phyloP scores from a whole-genome alignment of 2,797 vertebrate species.

The Argentina silus region DNA sequence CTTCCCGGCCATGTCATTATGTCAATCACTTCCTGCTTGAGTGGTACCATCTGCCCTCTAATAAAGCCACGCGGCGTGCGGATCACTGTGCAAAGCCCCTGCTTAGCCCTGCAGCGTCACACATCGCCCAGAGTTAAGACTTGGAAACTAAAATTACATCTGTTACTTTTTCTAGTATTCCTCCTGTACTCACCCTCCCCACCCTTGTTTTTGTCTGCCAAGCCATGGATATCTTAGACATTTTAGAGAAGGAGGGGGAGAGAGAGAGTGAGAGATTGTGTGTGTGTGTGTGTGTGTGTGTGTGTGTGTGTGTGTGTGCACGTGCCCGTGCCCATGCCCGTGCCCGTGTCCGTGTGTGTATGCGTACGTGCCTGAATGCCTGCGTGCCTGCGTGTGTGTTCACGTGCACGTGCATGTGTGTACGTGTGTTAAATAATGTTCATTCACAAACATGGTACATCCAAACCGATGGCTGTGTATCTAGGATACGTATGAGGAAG shows the following conservation, averaged over 20 bases:
- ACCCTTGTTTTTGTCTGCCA: conserved; percentile 7
- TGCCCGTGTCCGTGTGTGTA: too few relatives aligned
- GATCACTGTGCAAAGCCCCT: conserved; percentile 70
- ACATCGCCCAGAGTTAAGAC: conserved; percentile 58
- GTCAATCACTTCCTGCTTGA: conserved; percentile 83
- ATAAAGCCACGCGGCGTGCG: conserved; percentile 74
- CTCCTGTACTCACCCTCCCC: conserved; percentile 8
- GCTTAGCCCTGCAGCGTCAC: conserved; percentile 56
- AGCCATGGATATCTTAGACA: not conserved
- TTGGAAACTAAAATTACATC: conserved; percentile 47
- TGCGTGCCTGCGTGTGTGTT: not conserved
- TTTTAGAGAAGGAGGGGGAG: conserved; percentile 6
- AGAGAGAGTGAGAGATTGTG: not conserved
- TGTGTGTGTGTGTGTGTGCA: not conserved
- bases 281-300: not conserved
- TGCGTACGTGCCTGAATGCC: not conserved
- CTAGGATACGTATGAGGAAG: too few relatives aligned
- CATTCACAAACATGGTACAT: too few relatives aligned
- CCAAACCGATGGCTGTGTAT: too few relatives aligned
- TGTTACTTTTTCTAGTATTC: conserved; percentile 30
- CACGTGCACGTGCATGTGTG: not conserved
- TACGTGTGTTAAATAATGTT: not conserved
- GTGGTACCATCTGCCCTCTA: conserved; percentile 84
- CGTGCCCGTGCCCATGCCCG: too few relatives aligned
- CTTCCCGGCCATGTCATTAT: conserved; percentile 77